These are phyloP conservation scores for Capitella teleta DNA, from an alignment of 1,140 invertebrate species.

Conservation along the genomic window DNA sequence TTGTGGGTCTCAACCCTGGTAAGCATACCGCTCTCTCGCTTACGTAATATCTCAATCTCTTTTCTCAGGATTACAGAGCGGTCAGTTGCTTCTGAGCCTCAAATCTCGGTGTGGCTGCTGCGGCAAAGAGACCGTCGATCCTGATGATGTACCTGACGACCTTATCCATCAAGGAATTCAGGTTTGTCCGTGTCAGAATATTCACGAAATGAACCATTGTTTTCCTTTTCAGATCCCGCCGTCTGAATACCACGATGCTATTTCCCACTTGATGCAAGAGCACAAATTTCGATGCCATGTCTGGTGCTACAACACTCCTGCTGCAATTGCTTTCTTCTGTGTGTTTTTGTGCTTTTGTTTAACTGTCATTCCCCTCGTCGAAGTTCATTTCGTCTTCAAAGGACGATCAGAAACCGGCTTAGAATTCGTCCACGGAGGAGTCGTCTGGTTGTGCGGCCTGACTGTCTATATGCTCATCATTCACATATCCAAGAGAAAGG, in stretches of 20 bases:
- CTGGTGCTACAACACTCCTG: constrained; percentile 11
- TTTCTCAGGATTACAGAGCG: constrained; percentile 8
- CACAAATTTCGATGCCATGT: constrained; percentile 10
- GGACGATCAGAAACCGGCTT: background rate
- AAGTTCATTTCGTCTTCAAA: background rate
- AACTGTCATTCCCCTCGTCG: constrained; percentile 5
- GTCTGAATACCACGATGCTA: constrained; percentile 2
- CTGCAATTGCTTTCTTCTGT: constrained; percentile 1
- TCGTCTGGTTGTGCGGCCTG: constrained; percentile 10
- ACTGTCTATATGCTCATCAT: constrained; percentile 10
- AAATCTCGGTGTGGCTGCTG: constrained; percentile 8
- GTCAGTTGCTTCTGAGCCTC: constrained; percentile 1
- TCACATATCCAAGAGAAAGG: constrained; percentile 11
- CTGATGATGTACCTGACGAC: constrained; percentile 3
- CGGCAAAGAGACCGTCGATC: constrained; percentile 8
- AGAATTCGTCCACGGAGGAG: constrained; percentile 8
- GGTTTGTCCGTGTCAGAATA: background rate
- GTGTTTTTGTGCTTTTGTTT: constrained; percentile 4
- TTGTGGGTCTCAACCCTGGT: too few species aligned
- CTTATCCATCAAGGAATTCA: constrained; percentile 5
- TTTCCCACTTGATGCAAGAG: constrained; percentile 8
- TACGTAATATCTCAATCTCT: too few species aligned
- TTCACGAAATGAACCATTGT: background rate
- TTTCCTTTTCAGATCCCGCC: constrained; percentile 4
- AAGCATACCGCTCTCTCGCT: too few species aligned